Evolutionary conservation across 2,888 invertebrate species (phyloP).

Genomic region (Muschampia plurimacula): DNA sequence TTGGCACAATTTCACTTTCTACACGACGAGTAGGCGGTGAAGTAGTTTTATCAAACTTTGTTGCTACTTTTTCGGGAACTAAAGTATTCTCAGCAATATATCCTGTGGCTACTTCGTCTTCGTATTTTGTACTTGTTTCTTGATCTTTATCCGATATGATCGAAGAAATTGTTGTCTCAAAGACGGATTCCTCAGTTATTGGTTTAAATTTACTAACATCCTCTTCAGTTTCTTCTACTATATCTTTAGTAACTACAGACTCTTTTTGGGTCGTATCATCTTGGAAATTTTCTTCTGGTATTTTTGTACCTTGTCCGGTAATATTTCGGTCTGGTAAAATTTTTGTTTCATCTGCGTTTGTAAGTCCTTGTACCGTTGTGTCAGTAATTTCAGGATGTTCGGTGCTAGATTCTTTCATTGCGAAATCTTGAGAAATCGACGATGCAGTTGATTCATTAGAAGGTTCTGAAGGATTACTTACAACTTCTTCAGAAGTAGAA

Average conservation of each 20-base stretch:
- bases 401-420: constrained; percentile 14
- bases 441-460: constrained; percentile 1
- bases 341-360: neutral
- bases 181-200: neutral
- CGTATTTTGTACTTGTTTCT: constrained; percentile 9
- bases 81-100: neutral
- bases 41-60: constrained; percentile 15
- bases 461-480: neutral
- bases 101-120: neutral
- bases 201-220: constrained; percentile 1
- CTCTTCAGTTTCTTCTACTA: neutral
- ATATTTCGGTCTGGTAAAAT: neutral
- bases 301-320: constrained; percentile 5
- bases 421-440: neutral
- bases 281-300: constrained; percentile 16
- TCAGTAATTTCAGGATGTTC: constrained; percentile 10
- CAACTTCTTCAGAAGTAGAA: neutral
- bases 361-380: neutral
- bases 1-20: constrained; percentile 18
- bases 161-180: constrained; percentile 14
- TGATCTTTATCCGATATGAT: constrained; percentile 8
- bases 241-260: constrained; percentile 1
- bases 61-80: constrained; percentile 14
- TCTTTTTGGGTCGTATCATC: constrained; percentile 14
- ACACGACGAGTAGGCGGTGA: constrained; percentile 10